Base-by-base conservation (phyloP, 2,888 invertebrate species). In the Pristionchus exspectatus region DNA sequence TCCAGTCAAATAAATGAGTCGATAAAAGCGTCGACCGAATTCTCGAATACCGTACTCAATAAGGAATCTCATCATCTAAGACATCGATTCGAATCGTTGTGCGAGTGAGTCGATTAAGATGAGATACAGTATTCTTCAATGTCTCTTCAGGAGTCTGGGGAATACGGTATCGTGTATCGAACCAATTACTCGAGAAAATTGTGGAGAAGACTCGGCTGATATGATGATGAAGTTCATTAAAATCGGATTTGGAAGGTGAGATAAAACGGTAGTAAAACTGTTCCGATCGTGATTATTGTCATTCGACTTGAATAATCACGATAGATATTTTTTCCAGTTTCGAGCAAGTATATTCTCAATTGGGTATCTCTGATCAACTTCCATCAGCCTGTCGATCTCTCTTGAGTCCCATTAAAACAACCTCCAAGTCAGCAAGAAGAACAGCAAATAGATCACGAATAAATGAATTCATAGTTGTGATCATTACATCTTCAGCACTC, bases 191-290 rank as follows among this genome's bases (percentile, higher is more conserved):
- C 74, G 93, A 38, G 90, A 89, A 30, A 92, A 92, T 2, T 93
- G 93, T 89, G 93, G 93, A 21, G 92, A 92, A 21, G 91, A 92
- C 56, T 92, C 93, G 1, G 92, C 93, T 1, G 87, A 90, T 24
- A 93, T 93, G 93, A 93, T 93, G 93, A 90, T 93, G 14, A 88
- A 91, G 59, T 93, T 93, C 63, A 93, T 93, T 18, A 93, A 92
- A 38, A 92, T 93, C n/a, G 93, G 93, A 72, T 93, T 93, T 72
- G 90, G 92, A 44, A 93, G 93, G 93, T 93, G 44, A 54, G 27
- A 10, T 33, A 3, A 9, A 30, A 30, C 21, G 27, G 24, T 59
- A 59, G 27, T 74, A 30, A 72, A 50, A 10, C 12, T 50, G 10
- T 50, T 50, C 50, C 54, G 27, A 54, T n/a, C 10, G 54, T 44